Evolutionary conservation across 2,113 vertebrate genomes (phyloP), one percentile per base, ranked within the genome.

Genomic region (Terrapene triunguis): DNA sequence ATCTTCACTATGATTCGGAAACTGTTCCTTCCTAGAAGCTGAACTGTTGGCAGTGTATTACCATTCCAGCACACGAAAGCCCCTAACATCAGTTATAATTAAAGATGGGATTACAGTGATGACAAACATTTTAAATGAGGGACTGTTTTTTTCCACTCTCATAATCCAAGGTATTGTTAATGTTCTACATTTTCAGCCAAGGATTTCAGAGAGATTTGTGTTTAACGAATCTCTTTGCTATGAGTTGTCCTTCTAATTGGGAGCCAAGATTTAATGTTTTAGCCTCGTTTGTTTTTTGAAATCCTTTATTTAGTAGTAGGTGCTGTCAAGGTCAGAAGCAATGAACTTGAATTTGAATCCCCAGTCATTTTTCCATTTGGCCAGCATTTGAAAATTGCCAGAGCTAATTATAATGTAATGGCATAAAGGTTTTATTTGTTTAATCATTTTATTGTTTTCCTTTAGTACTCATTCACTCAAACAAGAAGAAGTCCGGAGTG

Each of bases 111-210:
- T 97, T 97, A 96, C 48, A 38, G 48, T 82, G 95, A 92, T 96
- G 94, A 95, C 95, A 95, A 93, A 93, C 82, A 95, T 94, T 95
- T 95, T 96, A 88, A 96, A 95, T 87, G 47, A 62, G 91, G 93
- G 90, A 69, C 12, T 82, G 1, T 87, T 93, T 96, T 54, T 96
- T 97, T 97, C 96, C 93, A 85, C 29, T 84, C 32, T 83, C 57
- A 51, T 47, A 85, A 94, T 90, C 95, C 96, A 97, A 87, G 76
- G 44, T 92, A 93, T 95, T 95, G 90, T 97, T 96, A 89, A 81
- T 65, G 42, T 87, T 92, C 85, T 87, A 32, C 32, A 19, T 95
- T 94, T 97, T 93, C 32, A 94, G 94, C 96, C 85, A 97, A 94
- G 95, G 85, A 88, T 97, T 97, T 96, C 50, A 88, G 87, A 57